Evolutionary conservation across 2,113 vertebrate species (phyloP), one percentile per base, ranked within the genome.

Genomic region (Thunnus thynnus): DNA sequence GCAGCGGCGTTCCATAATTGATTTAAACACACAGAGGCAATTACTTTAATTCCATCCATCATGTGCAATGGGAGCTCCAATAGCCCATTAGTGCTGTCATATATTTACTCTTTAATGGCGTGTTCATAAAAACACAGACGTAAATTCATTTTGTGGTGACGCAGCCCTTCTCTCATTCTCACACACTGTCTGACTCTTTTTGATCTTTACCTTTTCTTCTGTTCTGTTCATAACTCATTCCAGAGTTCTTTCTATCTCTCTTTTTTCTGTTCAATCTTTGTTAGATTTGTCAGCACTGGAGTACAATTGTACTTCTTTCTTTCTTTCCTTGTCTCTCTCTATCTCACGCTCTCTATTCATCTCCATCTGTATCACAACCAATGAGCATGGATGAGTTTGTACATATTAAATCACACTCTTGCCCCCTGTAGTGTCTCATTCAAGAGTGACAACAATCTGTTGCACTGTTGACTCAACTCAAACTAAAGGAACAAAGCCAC

Each of bases 21-120:
- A 93, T 91, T 93, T 89, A 88, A 93, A 90, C 74, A 83, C 88
- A 89, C 78, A 86, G 74, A 89, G 79, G 85, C 87, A 93, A 92
- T 93, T 90, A 90, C 78, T 93, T 92, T 91, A 91, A 93, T 92
- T 92, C 87, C 72, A 93, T 94, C 84, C 82, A 92, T 92, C 87
- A 91, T 88, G 71, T 86, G 82, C 64, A 16, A 83, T 86, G 71
- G 86, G 88, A 90, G 81, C 84, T 82, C 78, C 80, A 71, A 81
- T 84, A 84, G 80, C 81, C 87, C 79, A 88, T 92, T 92, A 89
- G 77, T 46, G 76, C 69, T 90, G 88, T 91, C 83, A 91, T 85
- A 90, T 91, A 91, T 93, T 94, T 91, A 91, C 80, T 82, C 73
- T 91, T 91, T 90, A 90, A 89, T 91, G 88, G 70, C 9, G 30